A percentile compares a stretch with the other conserved stretches of the same genome.
phyloP scores from a whole-genome alignment of 2,113 vertebrate genomes.

The Ophiodon elongatus region DNA sequence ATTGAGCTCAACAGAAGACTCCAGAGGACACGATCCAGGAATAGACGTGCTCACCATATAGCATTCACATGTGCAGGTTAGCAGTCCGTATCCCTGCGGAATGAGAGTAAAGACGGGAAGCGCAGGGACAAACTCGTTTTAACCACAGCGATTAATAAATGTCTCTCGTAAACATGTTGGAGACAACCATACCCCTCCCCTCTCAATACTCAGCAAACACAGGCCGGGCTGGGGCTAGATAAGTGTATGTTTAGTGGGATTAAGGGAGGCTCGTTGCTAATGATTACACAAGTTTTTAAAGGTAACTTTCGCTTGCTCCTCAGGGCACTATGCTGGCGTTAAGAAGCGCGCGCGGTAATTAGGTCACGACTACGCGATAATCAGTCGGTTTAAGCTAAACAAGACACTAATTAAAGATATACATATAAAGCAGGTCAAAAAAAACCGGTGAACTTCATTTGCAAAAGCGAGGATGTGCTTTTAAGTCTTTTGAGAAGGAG shows the following conservation, averaged over 20 bases:
- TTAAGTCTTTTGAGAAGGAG: slow-evolving; percentile 82
- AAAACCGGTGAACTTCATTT: slow-evolving; percentile 83
- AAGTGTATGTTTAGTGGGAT: slow-evolving; percentile 87
- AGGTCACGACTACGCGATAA: slow-evolving; percentile 87
- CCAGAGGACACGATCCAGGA: slow-evolving; percentile 41
- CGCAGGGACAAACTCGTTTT: slow-evolving; percentile 71
- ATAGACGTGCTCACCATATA: slow-evolving; percentile 29
- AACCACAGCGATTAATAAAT: slow-evolving; percentile 81
- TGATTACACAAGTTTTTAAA: slow-evolving; percentile 89
- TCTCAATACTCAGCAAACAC: slow-evolving; percentile 58
- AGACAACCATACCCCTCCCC: slow-evolving; percentile 66
- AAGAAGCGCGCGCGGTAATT: slow-evolving; percentile 85
- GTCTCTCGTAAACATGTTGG: slow-evolving; percentile 71
- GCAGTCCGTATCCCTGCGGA: slow-evolving; percentile 63
- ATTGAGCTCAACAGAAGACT: slow-evolving; percentile 53
- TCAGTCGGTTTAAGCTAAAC: slow-evolving; percentile 90
- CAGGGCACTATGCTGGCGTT: slow-evolving; percentile 79
- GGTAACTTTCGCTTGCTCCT: slow-evolving; percentile 87
- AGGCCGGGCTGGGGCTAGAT: slow-evolving; percentile 76
- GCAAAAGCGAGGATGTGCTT: slow-evolving; percentile 82
- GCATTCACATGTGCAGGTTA: slow-evolving; percentile 56
- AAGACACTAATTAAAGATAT: slow-evolving; percentile 91
- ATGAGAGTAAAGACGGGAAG: slow-evolving; percentile 66
- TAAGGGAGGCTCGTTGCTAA: slow-evolving; percentile 86
- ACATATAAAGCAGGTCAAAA: slow-evolving; percentile 90